Conservation (phyloP, 2,797 vertebrate species). For the Otolemur crassicaudatus region DNA sequence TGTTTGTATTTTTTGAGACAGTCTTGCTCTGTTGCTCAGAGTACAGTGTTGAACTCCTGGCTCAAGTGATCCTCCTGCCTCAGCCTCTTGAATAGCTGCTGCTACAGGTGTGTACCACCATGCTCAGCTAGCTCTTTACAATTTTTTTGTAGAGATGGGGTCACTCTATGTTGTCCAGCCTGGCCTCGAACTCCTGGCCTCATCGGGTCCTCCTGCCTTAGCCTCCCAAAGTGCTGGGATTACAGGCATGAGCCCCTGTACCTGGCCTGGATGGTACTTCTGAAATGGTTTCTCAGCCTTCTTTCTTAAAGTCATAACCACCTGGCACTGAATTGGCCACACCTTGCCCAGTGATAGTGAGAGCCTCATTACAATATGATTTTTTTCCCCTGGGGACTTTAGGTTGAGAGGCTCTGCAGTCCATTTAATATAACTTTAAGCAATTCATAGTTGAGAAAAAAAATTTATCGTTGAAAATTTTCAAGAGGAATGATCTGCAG, state of each 20-base stretch:
- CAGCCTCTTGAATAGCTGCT: not conserved
- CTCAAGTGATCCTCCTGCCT: not conserved
- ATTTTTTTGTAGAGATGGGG: not conserved
- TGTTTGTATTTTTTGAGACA: not conserved
- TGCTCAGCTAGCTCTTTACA: not conserved
- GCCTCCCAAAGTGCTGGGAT: not conserved
- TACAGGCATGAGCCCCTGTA: not conserved
- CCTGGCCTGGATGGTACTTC: not conserved
- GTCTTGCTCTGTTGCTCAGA: not conserved
- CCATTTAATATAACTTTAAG: not conserved
- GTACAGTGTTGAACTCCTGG: not conserved
- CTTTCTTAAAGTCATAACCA: not conserved
- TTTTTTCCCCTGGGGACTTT: not conserved
- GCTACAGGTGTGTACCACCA: not conserved
- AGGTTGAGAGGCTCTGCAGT: not conserved
- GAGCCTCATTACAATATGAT: not conserved
- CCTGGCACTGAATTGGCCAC: not conserved
- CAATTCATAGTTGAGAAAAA: not conserved
- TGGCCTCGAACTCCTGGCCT: not conserved
- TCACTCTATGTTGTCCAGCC: not conserved
- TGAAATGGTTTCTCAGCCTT: not conserved
- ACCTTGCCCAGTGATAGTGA: not conserved
- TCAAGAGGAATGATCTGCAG: not conserved
- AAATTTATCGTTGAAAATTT: not conserved
- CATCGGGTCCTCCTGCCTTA: not conserved